These are phyloP conservation scores for Carassius auratus DNA, from an alignment of 2,113 vertebrate species.

Conservation along the genomic window DNA sequence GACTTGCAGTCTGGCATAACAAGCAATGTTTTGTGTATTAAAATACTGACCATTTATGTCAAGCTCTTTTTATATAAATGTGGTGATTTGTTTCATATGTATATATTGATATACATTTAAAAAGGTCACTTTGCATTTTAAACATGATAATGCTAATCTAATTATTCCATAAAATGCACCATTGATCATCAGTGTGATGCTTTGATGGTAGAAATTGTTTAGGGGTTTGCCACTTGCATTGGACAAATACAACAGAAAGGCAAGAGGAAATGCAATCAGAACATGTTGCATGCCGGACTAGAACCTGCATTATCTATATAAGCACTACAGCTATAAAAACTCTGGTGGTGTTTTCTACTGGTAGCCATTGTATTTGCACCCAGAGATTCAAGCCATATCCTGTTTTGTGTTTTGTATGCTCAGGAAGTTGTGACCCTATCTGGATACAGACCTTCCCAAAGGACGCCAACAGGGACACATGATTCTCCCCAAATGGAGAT, in stretches of 20 bases:
- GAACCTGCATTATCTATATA: not conserved
- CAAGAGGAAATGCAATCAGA: not conserved
- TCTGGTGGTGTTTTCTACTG: conserved; percentile 4
- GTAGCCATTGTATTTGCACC: not conserved
- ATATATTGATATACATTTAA: not conserved
- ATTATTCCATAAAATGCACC: not conserved
- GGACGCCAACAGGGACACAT: conserved; percentile 23
- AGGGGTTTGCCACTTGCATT: not conserved
- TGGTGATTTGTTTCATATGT: not conserved
- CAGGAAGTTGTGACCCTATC: conserved; percentile 53
- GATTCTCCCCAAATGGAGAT: not conserved
- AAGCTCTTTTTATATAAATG: conserved; percentile 19
- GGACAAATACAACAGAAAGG: not conserved
- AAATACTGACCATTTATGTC: conserved; percentile 7
- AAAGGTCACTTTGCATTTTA: not conserved
- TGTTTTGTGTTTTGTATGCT: conserved; percentile 46
- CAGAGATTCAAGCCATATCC: conserved; percentile 46
- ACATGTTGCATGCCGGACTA: too few relatives aligned
- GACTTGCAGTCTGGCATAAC: not conserved
- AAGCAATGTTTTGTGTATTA: conserved; percentile 4
- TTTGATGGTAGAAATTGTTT: not conserved
- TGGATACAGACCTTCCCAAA: conserved; percentile 40
- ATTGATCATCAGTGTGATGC: not conserved
- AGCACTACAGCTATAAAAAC: conserved; percentile 9
- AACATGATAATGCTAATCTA: not conserved